Evolutionary conservation across 2,113 vertebrate species (phyloP).

Genomic region (Perca flavescens): DNA sequence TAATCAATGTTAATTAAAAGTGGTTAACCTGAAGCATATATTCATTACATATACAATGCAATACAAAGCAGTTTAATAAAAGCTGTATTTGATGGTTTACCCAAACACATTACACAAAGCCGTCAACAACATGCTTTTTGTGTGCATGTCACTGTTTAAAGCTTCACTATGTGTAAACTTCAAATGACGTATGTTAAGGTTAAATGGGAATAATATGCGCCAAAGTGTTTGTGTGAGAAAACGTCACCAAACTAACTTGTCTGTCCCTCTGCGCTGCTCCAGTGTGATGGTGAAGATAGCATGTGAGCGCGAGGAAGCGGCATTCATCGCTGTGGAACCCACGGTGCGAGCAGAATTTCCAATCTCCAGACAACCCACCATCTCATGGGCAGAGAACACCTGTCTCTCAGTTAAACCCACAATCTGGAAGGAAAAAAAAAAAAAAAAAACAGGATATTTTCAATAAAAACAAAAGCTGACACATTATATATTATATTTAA

Average conservation of each 20-base stretch:
- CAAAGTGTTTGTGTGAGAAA: background rate
- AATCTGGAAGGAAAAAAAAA: conserved; percentile 82
- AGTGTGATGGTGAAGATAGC: conserved; percentile 96
- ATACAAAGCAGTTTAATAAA: background rate
- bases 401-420: conserved; percentile 91
- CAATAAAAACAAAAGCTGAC: background rate
- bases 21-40: background rate
- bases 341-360: conserved; percentile 94
- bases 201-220: too few relatives aligned
- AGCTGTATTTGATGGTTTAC: background rate
- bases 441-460: background rate
- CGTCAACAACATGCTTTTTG: background rate
- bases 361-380: conserved; percentile 91
- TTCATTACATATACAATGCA: background rate
- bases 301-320: conserved; percentile 95
- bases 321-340: conserved; percentile 96
- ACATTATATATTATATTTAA: background rate
- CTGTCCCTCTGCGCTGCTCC: conserved; percentile 89
- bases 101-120: background rate
- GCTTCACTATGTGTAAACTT: background rate
- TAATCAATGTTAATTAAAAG: background rate
- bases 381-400: conserved; percentile 88
- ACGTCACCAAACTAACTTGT: conserved; percentile 86
- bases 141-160: background rate
- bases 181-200: background rate